Percentiles rank a stretch among this genome's conserved stretches.
Evolutionary conservation across 2,113 vertebrate genomes (phyloP).

Genomic region (Lagopus leucura): DNA sequence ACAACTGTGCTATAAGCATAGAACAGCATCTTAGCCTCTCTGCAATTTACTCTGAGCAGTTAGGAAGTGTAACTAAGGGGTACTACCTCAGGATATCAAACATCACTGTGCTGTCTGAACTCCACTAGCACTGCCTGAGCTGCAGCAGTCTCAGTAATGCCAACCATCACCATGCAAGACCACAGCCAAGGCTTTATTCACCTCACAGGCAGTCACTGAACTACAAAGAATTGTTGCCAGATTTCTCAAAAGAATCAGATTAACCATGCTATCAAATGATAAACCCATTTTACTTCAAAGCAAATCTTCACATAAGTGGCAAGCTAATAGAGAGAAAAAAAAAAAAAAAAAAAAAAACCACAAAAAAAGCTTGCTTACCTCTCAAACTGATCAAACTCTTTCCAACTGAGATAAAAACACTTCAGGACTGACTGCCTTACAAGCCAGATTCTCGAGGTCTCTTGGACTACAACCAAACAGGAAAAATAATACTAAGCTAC

Average conservation of each 20-base stretch:
- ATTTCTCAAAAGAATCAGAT: not conserved
- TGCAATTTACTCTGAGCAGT: not conserved
- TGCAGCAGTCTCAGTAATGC: not conserved
- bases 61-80: not conserved
- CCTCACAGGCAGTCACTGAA: not conserved
- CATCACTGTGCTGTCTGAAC: not conserved
- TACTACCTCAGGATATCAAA: not conserved
- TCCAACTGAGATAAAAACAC: not conserved
- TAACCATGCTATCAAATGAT: not conserved
- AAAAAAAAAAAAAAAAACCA: not conserved
- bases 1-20: not conserved
- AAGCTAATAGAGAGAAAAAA: not conserved
- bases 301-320: not conserved
- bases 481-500: not conserved
- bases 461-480: not conserved
- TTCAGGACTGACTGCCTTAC: not conserved
- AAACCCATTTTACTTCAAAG: not conserved
- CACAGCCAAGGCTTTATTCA: not conserved
- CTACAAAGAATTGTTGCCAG: not conserved
- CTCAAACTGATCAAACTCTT: not conserved
- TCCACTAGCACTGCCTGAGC: not conserved
- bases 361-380: not conserved
- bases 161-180: not conserved
- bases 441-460: not conserved
- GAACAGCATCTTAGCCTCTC: not conserved